These are phyloP conservation scores for Potamarius usumacintae DNA, from an alignment of 2,113 vertebrate species.

Conservation along the genomic window DNA sequence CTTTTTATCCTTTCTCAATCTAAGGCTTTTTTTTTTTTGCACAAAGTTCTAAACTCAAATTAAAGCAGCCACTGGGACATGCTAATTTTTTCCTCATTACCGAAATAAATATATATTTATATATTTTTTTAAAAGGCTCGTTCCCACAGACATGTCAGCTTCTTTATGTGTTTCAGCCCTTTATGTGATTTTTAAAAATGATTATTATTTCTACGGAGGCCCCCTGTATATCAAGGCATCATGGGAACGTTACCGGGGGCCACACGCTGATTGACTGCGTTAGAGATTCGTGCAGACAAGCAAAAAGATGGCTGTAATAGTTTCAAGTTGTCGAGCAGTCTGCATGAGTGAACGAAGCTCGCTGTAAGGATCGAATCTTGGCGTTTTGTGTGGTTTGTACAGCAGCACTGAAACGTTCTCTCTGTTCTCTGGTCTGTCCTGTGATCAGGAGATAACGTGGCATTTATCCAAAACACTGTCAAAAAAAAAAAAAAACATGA, in stretches of 20 bases:
- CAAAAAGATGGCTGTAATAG: conserved; percentile 46
- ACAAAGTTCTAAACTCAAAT: neutral
- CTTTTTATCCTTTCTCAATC: neutral
- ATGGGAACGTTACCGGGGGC: conserved; percentile 39
- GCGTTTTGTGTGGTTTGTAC: neutral
- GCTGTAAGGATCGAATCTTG: neutral
- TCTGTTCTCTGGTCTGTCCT: neutral
- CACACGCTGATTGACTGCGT: conserved; percentile 48
- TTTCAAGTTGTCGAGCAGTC: conserved; percentile 48
- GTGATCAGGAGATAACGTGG: neutral
- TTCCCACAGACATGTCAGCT: conserved; percentile 24
- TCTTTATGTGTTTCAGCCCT: neutral
- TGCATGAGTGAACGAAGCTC: conserved; percentile 7
- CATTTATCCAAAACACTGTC: neutral
- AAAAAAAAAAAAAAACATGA: neutral
- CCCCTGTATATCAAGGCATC: conserved; percentile 20
- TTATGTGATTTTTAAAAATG: conserved; percentile 1
- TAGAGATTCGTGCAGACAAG: conserved; percentile 49
- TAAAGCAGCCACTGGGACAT: conserved; percentile 10
- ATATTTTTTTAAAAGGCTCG: neutral
- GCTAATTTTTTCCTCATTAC: neutral
- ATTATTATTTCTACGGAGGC: neutral
- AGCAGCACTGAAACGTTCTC: neutral
- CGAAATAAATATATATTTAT: neutral
- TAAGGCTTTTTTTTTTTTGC: neutral